Conservation (phyloP, 2,888 invertebrate genomes). For the Thecophora atra region DNA sequence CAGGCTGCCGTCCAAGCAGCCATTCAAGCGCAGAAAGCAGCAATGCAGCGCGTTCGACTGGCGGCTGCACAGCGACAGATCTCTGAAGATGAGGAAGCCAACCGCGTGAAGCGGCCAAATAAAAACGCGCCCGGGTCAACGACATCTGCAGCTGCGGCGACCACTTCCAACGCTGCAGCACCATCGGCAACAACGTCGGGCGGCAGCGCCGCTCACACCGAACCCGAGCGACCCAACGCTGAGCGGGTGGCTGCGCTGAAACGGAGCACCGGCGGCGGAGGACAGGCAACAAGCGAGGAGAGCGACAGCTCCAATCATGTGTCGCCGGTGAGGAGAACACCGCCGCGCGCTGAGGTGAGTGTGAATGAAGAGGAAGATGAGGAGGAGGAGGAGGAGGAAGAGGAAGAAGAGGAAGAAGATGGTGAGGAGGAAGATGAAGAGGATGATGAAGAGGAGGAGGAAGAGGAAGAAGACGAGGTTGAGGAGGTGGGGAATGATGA, state of each 20-base stretch:
- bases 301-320: conserved; percentile 69
- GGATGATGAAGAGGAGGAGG: conserved; percentile 25
- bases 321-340: conserved; percentile 74
- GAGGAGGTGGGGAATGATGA: conserved; percentile 27
- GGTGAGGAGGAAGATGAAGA: conserved; percentile 32
- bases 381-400: conserved; percentile 32
- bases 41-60: conserved; percentile 67
- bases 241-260: conserved; percentile 68
- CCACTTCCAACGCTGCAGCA: conserved; percentile 61
- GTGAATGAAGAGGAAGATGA: conserved; percentile 58
- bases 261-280: conserved; percentile 47
- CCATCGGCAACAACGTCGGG: conserved; percentile 63
- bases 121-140: conserved; percentile 73
- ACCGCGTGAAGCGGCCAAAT: conserved; percentile 86
- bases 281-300: conserved; percentile 67
- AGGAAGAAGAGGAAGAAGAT: conserved; percentile 28
- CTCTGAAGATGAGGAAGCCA: conserved; percentile 90
- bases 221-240: conserved; percentile 70
- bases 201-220: conserved; percentile 61
- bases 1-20: conserved; percentile 66
- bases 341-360: conserved; percentile 83
- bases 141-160: conserved; percentile 68
- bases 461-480: conserved; percentile 28
- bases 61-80: conserved; percentile 78
- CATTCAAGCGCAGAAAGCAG: conserved; percentile 69